Evolutionary conservation across 64 coral and sea anemone species (phyloP), one percentile per base, ranked within the genome.

Genomic region (Dendrophyllia cribrosa): DNA sequence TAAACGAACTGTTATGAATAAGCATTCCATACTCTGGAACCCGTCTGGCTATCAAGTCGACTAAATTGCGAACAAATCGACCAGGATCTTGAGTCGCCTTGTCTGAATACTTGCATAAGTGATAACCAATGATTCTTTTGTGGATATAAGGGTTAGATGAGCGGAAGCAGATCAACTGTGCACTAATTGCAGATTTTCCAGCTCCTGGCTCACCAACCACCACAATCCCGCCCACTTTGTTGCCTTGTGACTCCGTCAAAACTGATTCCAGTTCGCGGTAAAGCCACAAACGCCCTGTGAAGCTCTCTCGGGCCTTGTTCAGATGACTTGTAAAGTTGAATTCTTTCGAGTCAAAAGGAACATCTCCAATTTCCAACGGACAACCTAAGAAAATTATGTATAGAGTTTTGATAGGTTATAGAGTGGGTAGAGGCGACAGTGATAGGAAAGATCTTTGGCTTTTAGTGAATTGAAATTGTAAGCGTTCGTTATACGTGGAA

Each of bases 41-140:
- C 43, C 86, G 71, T 59, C 86, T 67, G 9, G 85, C 85, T 50
- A 93, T 88, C 91, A 88, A 65, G 85, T 93, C 53, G 2, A 51
- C 85, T 50, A 93, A 50, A 71, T 87, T 88, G 7, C 91, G 91
- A 22, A 93, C 91, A 82, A 93, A 88, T 59, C 85, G 65, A 15
- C 85, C 76, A 2, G 91, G 59, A 7, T 81, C 86, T 7, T 93
- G 91, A 24, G 91, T 93, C 60, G 64, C 71, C 11, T 50, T 81
- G 50, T 93, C 76, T 34, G 91, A 88, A 70, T 93, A 20, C 53
- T 63, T 88, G 62, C 91, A 93, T 14, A 93, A 52, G 58, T 93
- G 91, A 45, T 93, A 93, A 15, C 85, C 91, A 62, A 88, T 59
- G n/a, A 93, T 60, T 43, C 61, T 76, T 49, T 81, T 93, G 53